Base-by-base conservation (phyloP, 2,797 vertebrate species). In the Steatocranus sp. region DNA sequence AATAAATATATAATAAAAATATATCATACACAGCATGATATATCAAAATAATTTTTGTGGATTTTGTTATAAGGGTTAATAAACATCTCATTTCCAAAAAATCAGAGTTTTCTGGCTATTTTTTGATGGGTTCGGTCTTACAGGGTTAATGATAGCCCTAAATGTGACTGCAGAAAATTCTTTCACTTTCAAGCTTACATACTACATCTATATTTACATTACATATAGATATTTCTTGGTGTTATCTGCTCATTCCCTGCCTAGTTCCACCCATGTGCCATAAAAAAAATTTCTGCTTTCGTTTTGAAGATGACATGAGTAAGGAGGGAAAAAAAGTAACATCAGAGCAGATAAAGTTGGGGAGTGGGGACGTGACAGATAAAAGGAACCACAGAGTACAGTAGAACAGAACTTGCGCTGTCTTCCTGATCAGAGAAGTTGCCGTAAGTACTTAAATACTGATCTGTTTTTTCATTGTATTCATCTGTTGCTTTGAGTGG, bases 251-350 rank as follows among this genome's bases (percentile, higher is more conserved):
- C 0, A 48, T 48, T 48, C 46, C 8, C 0, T 49, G 8, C 0
- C 0, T 11, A 50, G 18, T 20, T 20, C 49, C 49, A 6, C n/a
- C n/a, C n/a, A 0, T 20, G 49, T 20, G n/a, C 2, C 9, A 50
- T 50, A 1, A 20, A 50, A 0, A 1, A 0, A 0, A 2, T 0
- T 51, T 23, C 50, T 51, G 0, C 2, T 51, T 51, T 51, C 0
- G 0, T 51, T 51, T 51, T 51, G 2, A 51, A 50, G 5, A 20
- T 50, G n/a, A 50, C n/a, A 20, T 0, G 0, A 6, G 48, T 50
- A 0, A 49, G 48, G 1, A 50, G 48, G 1, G 0, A 0, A 0
- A 50, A 20, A 49, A 20, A 6, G n/a, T 51, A 51, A 7, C 50
- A 51, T 2, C 20, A 7, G 50, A 25, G 50, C 50, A 51, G 6